Evolutionary conservation across 2,888 invertebrate species (phyloP).

Genomic region (Cataglyphis albicans): DNA sequence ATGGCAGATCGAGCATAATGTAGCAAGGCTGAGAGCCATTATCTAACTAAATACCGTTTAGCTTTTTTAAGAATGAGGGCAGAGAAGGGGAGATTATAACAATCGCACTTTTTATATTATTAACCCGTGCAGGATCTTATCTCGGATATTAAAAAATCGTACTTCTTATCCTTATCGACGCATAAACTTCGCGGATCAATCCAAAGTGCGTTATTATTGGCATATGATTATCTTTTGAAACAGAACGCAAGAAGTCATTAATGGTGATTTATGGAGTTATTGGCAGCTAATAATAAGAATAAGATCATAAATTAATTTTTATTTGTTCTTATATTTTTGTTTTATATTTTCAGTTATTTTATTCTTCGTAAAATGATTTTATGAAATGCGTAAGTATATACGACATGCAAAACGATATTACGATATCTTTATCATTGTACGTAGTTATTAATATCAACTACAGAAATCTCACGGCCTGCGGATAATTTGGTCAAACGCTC

Average conservation of each 20-base stretch:
- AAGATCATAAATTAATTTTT: conserved; percentile 29
- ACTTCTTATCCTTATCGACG: conserved; percentile 12
- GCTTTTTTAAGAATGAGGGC: neutral
- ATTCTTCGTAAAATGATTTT: neutral
- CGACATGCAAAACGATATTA: neutral
- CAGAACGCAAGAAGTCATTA: neutral
- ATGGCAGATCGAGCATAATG: conserved; percentile 21
- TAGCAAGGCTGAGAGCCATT: conserved; percentile 14
- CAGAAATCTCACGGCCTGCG: neutral
- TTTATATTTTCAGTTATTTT: neutral
- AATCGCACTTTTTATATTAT: conserved; percentile 34
- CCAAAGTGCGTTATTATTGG: conserved; percentile 49
- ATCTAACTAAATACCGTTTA: conserved; percentile 16
- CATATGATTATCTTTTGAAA: conserved; percentile 39
- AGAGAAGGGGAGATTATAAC: conserved; percentile 20
- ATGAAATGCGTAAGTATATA: neutral
- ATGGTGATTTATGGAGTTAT: conserved; percentile 1
- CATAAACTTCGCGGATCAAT: conserved; percentile 8
- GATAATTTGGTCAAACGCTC: conserved; percentile 10
- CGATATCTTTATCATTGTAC: neutral
- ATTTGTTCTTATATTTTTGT: neutral
- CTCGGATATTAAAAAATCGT: conserved; percentile 40
- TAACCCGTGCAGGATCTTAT: conserved; percentile 53
- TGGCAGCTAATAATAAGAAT: conserved; percentile 54
- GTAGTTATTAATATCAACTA: neutral